These are phyloP conservation scores for Stigmatopora nigra DNA, from an alignment of 2,113 vertebrate species.

Conservation along the genomic window DNA sequence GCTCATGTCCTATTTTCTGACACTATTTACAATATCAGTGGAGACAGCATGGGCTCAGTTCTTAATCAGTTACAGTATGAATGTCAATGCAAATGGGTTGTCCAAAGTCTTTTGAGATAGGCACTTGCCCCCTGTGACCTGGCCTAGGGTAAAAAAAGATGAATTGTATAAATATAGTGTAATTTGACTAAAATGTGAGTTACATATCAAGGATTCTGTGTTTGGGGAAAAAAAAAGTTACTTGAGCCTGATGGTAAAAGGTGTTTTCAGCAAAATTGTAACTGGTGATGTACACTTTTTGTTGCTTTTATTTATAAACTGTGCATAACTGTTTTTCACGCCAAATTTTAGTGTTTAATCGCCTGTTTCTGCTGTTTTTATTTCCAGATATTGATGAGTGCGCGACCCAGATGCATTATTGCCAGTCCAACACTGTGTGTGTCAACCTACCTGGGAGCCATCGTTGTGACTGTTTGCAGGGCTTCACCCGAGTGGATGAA, in stretches of 20 bases:
- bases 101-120: no score
- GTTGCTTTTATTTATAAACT: not conserved
- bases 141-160: no score
- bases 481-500: constrained; percentile 86
- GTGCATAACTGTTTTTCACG: not conserved
- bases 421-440: constrained; percentile 86
- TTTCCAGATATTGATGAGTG: constrained; percentile 90
- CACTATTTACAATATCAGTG: no score
- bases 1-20: no score
- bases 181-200: not conserved
- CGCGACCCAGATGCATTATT: constrained; percentile 90
- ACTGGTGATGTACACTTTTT: not conserved
- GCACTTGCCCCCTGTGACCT: no score
- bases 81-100: no score
- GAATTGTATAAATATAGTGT: no score
- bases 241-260: not conserved
- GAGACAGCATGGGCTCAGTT: no score
- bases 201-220: not conserved
- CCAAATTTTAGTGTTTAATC: not conserved
- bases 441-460: constrained; percentile 86
- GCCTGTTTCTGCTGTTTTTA: constrained; percentile 33
- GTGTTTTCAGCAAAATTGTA: not conserved
- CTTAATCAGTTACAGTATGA: no score
- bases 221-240: not conserved
- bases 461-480: constrained; percentile 84